These are phyloP conservation scores for Cisticola juncidis DNA, from an alignment of 2,113 vertebrate genomes.

Conservation along the genomic window DNA sequence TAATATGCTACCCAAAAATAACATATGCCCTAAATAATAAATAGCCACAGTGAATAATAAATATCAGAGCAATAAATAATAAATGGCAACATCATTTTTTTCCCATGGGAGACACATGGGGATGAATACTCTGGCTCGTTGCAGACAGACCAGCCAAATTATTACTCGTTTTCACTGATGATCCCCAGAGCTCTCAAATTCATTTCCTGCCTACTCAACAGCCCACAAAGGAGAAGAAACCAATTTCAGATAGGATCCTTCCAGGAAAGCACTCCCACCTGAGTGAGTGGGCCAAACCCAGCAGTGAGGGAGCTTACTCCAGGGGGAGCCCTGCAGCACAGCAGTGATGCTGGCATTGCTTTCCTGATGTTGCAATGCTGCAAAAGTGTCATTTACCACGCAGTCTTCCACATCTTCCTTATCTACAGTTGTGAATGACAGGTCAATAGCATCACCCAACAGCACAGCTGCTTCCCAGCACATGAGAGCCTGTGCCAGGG, in stretches of 20 bases:
- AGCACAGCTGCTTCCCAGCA: not conserved
- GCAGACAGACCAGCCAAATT: slow-evolving; percentile 10
- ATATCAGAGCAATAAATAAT: slow-evolving; percentile 33
- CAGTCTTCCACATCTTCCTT: not conserved
- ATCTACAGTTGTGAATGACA: not conserved
- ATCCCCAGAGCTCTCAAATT: slow-evolving; percentile 19
- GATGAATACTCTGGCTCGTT: not conserved
- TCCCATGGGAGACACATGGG: not conserved
- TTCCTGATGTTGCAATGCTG: not conserved
- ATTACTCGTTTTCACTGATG: not conserved
- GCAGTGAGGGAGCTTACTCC: not conserved
- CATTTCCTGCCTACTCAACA: slow-evolving; percentile 26
- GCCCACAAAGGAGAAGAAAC: slow-evolving; percentile 5
- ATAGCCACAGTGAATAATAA: slow-evolving; percentile 36
- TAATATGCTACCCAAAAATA: not conserved
- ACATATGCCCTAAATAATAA: slow-evolving; percentile 23
- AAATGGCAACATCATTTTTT: not conserved
- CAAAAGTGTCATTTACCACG: not conserved
- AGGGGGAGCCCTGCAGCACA: not conserved
- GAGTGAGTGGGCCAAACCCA: not conserved
- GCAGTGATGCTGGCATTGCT: not conserved
- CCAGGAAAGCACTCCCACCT: not conserved
- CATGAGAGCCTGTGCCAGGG: not conserved
- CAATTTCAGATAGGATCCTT: not conserved
- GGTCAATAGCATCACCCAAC: not conserved